A percentile compares a stretch with the other conserved stretches of the same genome.
Conservation (phyloP, 2,113 vertebrate genomes). For the Carassius gibelio region DNA sequence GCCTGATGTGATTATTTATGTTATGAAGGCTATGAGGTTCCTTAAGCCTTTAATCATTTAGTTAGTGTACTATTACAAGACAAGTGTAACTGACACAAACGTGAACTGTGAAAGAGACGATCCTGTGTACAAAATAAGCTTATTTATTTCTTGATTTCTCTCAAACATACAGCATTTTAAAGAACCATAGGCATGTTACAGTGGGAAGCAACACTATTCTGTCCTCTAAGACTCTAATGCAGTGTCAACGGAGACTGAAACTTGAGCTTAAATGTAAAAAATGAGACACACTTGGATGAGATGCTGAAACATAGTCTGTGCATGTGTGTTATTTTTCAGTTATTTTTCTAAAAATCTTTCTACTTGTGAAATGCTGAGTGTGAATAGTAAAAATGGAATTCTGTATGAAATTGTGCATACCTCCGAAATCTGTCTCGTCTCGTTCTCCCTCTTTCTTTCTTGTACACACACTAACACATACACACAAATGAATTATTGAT, state of each 20-base stretch:
- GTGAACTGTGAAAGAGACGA: too few relatives aligned
- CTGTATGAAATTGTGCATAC: not conserved
- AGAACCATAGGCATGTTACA: too few relatives aligned
- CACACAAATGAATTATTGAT: constrained; percentile 15
- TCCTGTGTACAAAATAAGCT: too few relatives aligned
- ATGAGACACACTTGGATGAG: not conserved
- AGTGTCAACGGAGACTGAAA: too few relatives aligned
- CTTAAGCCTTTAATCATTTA: not conserved
- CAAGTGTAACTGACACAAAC: too few relatives aligned
- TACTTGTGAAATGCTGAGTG: not conserved
- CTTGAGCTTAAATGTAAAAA: not conserved
- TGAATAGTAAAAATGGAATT: not conserved
- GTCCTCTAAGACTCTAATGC: too few relatives aligned
- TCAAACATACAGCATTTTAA: too few relatives aligned
- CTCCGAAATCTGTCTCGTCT: not conserved
- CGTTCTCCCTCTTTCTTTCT: constrained; percentile 1
- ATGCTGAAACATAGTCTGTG: not conserved
- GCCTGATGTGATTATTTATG: not conserved
- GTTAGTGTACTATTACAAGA: not conserved
- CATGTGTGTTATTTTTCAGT: too few relatives aligned
- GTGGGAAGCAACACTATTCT: too few relatives aligned
- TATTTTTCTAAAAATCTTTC: not conserved
- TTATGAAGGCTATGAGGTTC: not conserved
- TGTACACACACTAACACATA: not conserved
- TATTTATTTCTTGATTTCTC: too few relatives aligned